Conservation (phyloP, 2,113 vertebrate genomes). For the Brachyhypopomus gauderio region DNA sequence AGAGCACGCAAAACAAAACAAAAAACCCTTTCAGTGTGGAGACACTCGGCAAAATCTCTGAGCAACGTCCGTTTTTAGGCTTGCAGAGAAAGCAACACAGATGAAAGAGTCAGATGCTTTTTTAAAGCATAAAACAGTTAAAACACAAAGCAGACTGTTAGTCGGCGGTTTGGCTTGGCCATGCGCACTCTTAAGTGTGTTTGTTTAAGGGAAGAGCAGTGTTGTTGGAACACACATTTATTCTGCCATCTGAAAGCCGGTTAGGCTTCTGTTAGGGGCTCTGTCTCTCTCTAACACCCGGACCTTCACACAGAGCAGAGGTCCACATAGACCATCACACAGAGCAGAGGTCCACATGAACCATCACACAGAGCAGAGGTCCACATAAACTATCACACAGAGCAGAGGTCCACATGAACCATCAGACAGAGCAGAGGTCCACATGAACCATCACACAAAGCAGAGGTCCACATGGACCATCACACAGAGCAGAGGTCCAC, state of each 20-base stretch:
- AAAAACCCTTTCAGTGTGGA: too few relatives aligned
- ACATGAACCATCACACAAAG: too few relatives aligned
- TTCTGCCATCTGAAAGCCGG: constrained; percentile 4
- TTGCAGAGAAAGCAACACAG: constrained; percentile 71
- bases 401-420: too few relatives aligned
- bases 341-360: too few relatives aligned
- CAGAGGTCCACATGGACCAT: too few relatives aligned
- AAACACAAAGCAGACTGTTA: constrained; percentile 63
- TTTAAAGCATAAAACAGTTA: constrained; percentile 18
- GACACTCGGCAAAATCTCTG: constrained; percentile 55
- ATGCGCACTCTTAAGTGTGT: constrained; percentile 73
- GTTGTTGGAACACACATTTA: constrained; percentile 62
- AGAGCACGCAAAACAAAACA: too few relatives aligned
- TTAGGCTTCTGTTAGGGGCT: constrained; percentile 10
- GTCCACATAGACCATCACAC: too few relatives aligned
- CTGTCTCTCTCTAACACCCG: constrained; percentile 29
- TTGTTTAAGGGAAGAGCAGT: constrained; percentile 68
- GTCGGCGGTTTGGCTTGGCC: constrained; percentile 56
- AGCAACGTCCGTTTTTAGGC: constrained; percentile 55
- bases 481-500: too few relatives aligned
- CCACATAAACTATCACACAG: too few relatives aligned
- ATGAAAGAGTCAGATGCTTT: constrained; percentile 65
- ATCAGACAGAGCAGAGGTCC: too few relatives aligned
- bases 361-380: too few relatives aligned
- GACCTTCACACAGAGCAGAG: too few relatives aligned